Evolutionary conservation across 1,140 invertebrate genomes (phyloP).

Genomic region (Chironomus striatipennis): DNA sequence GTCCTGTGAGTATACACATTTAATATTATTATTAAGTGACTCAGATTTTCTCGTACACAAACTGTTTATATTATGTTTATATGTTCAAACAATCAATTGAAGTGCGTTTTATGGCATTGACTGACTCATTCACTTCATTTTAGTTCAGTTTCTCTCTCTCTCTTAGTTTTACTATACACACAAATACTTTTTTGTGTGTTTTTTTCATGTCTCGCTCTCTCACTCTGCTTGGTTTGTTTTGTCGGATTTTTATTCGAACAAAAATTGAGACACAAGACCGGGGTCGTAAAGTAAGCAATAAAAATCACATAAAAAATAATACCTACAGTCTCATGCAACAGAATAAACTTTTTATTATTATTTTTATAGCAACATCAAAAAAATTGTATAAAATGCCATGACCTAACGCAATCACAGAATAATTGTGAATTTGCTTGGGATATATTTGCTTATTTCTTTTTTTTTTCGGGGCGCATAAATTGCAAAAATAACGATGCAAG

Average conservation of each 20-base stretch:
- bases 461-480: neutral
- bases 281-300: slow-evolving; percentile 13
- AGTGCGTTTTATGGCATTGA: too few relatives aligned
- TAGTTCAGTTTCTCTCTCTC: too few relatives aligned
- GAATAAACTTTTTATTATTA: slow-evolving; percentile 12
- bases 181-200: neutral
- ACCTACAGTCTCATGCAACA: slow-evolving; percentile 18
- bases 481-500: slow-evolving; percentile 10
- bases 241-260: neutral
- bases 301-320: slow-evolving; percentile 23
- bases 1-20: too few relatives aligned
- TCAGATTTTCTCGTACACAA: too few relatives aligned
- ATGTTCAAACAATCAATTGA: too few relatives aligned
- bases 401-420: slow-evolving; percentile 19
- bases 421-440: neutral
- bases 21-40: too few relatives aligned
- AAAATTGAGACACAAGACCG: slow-evolving; percentile 4
- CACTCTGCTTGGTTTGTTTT: neutral
- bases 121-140: too few relatives aligned
- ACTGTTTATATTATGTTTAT: too few relatives aligned
- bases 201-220: neutral
- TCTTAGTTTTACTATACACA: too few relatives aligned
- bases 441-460: neutral
- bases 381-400: slow-evolving; percentile 16
- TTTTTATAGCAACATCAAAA: slow-evolving; percentile 21